Percentiles rank a stretch among this genome's conserved stretches.
phyloP scores from a whole-genome alignment of 2,797 vertebrate species.

The Cyclura pinguis region DNA sequence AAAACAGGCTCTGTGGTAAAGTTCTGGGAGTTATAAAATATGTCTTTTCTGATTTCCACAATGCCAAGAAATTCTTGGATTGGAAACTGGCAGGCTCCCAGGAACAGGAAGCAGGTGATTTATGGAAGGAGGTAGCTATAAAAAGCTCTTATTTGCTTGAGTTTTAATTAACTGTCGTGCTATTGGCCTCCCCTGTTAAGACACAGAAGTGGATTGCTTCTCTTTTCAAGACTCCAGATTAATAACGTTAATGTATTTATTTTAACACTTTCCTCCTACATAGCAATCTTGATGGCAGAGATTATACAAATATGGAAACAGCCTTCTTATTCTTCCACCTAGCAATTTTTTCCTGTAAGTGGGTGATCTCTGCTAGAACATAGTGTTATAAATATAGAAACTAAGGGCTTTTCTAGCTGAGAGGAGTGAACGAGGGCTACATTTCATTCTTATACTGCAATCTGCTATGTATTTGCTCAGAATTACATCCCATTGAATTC shows the following conservation, averaged over 20 bases:
- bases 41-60: conserved; percentile 51
- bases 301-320: neutral
- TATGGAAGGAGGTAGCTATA: conserved; percentile 69
- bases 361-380: neutral
- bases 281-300: conserved; percentile 21
- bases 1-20: conserved; percentile 44
- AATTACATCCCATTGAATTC: neutral
- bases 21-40: conserved; percentile 61
- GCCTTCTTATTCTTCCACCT: neutral
- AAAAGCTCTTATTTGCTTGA: conserved; percentile 66
- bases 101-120: conserved; percentile 60
- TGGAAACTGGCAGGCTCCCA: conserved; percentile 68
- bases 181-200: conserved; percentile 52
- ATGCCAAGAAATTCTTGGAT: conserved; percentile 70
- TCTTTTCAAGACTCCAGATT: conserved; percentile 42
- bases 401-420: neutral
- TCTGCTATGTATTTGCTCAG: neutral
- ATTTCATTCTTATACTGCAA: neutral
- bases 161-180: conserved; percentile 68
- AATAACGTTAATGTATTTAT: conserved; percentile 44
- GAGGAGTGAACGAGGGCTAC: neutral
- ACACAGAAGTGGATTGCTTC: conserved; percentile 29
- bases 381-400: neutral
- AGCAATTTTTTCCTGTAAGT: neutral
- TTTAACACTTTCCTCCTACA: conserved; percentile 38